Percentiles rank a stretch among this genome's conserved stretches.
phyloP scores from a whole-genome alignment of 1,140 invertebrate genomes.

The Globodera rostochiensis region DNA sequence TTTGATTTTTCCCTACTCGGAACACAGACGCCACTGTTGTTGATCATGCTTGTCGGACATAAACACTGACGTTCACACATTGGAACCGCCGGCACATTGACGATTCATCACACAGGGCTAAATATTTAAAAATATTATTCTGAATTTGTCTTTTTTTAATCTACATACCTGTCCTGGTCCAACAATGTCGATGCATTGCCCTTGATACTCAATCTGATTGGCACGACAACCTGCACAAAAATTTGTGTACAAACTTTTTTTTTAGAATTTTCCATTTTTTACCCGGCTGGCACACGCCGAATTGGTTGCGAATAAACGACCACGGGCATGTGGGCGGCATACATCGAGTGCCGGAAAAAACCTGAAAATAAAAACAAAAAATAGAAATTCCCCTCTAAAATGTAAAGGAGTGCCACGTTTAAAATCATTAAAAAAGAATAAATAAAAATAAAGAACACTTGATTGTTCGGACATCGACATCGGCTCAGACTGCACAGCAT shows the following conservation, averaged over 20 bases:
- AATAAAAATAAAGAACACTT: slow-evolving; percentile 25
- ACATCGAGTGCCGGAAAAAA: slow-evolving; percentile 57
- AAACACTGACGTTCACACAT: slow-evolving; percentile 46
- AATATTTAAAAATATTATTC: neutral
- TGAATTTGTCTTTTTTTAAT: no score
- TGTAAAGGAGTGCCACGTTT: no score
- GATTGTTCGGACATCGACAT: slow-evolving; percentile 58
- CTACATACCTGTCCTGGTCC: slow-evolving; percentile 44
- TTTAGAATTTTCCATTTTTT: slow-evolving; percentile 22
- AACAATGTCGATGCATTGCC: slow-evolving; percentile 58
- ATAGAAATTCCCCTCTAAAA: neutral
- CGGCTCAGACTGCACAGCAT: slow-evolving; percentile 56
- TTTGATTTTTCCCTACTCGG: slow-evolving; percentile 27
- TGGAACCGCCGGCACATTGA: slow-evolving; percentile 60
- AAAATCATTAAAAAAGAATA: no score
- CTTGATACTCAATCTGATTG: slow-evolving; percentile 62
- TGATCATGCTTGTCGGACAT: slow-evolving; percentile 49
- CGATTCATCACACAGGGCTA: slow-evolving; percentile 61
- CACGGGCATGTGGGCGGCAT: slow-evolving; percentile 46
- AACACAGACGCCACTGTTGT: slow-evolving; percentile 49
- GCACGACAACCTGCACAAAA: slow-evolving; percentile 47
- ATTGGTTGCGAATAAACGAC: slow-evolving; percentile 51
- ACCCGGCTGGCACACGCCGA: slow-evolving; percentile 61
- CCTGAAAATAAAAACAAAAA: neutral
- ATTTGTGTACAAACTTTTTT: slow-evolving; percentile 1